Evolutionary conservation across 2,888 invertebrate genomes (phyloP), one percentile per base, ranked within the genome.

Genomic region (Rotaria magnacalcarata): DNA sequence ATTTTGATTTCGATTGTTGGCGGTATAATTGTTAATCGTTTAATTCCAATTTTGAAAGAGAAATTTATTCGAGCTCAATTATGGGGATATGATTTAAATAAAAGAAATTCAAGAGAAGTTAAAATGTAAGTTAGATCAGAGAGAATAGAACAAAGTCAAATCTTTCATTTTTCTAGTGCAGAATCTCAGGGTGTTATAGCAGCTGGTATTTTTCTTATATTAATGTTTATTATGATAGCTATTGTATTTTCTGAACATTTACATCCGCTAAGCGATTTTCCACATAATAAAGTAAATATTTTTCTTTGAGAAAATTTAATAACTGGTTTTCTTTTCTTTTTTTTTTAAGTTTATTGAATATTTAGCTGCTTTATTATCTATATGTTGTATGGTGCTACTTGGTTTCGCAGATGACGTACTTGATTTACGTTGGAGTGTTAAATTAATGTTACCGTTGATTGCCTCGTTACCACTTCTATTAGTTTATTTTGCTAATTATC

Each of bases 381-480:
- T 99, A 89, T 97, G 97, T 91, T 98, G 98, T 90, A 99, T 99
- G 96, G 93, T 99, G 87, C 93, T 99, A 67, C 93, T 99, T 88
- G 99, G 99, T 5, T 99, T 99, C 92, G 97, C 97, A 58, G 99
- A 99, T 92, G 99, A 99, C 92, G 96, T 98, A 0, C 92, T 99
- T 87, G 96, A 99, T 91, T 92, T 99, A 87, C 93, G 95, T 90
- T 98, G 98, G 97, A 93, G 97, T 88, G 90, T 92, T 88, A 96
- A 99, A 90, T 97, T 99, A 90, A 92, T 99, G 85, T 92, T 99
- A 84, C 99, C 99, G 34, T 96, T 97, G 43, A 93, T 99, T 87
- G 98, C 98, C 56, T 96, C 98, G 0, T 92, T 99, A 88, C 99
- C 99, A 0, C 92, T 99, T 84, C 92, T 99, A 84, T 96, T 99